phyloP scores from a whole-genome alignment of 1,140 invertebrate species.

The Asobara japonica region DNA sequence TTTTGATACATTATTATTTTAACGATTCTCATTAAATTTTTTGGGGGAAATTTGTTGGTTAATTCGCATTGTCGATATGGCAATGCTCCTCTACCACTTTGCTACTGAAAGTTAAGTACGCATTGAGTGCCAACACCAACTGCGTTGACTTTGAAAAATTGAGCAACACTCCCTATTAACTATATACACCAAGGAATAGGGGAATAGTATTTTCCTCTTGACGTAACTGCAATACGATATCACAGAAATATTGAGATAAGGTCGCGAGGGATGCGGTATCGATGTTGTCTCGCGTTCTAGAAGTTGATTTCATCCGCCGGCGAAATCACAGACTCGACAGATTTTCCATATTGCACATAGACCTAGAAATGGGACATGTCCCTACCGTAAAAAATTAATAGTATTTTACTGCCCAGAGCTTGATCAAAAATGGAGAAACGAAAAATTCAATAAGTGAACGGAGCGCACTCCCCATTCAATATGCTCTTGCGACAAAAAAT shows the following conservation, averaged over 20 bases:
- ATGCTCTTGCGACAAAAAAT: too few relatives aligned
- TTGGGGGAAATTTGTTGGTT: too few relatives aligned
- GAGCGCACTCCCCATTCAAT: too few relatives aligned
- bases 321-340: not conserved
- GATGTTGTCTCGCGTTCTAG: conserved; percentile 8
- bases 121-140: not conserved
- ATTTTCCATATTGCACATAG: too few relatives aligned
- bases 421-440: too few relatives aligned
- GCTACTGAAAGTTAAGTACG: not conserved
- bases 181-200: not conserved
- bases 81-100: too few relatives aligned
- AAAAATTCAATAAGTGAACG: too few relatives aligned
- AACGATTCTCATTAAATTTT: too few relatives aligned
- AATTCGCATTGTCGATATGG: too few relatives aligned
- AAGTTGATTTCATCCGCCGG: not conserved
- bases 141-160: not conserved
- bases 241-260: conserved; percentile 19
- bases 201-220: not conserved
- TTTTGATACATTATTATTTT: too few relatives aligned
- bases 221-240: conserved; percentile 15
- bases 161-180: not conserved
- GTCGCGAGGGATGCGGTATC: conserved; percentile 21
- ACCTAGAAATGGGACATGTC: not conserved
- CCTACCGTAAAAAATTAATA: not conserved
- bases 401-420: not conserved